These are phyloP conservation scores for Tachypleus tridentatus DNA, from an alignment of 1,140 invertebrate genomes.

Conservation along the genomic window DNA sequence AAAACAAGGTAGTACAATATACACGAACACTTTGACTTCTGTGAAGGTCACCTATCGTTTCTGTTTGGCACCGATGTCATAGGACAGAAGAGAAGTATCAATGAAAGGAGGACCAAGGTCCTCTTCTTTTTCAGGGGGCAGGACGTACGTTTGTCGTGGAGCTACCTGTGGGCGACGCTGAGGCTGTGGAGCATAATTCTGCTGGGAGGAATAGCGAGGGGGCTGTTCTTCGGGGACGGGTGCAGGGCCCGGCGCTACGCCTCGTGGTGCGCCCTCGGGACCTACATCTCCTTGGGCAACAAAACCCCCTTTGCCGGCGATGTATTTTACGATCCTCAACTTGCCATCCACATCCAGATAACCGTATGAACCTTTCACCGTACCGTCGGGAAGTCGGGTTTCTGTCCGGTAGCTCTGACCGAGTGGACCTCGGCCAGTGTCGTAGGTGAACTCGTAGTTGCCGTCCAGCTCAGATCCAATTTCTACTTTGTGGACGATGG, in stretches of 20 bases:
- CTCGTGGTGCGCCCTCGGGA: slow-evolving; percentile 13
- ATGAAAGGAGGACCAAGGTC: slow-evolving; percentile 14
- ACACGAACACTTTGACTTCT: too few species aligned
- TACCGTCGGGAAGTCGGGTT: slow-evolving; percentile 25
- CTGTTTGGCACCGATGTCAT: slow-evolving; percentile 17
- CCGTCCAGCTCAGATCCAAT: slow-evolving; percentile 17
- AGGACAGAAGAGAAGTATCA: slow-evolving; percentile 15
- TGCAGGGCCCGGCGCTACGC: slow-evolving; percentile 7
- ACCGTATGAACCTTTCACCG: slow-evolving; percentile 45
- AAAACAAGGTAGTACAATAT: too few species aligned
- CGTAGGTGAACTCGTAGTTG: slow-evolving; percentile 23
- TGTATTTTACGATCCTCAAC: slow-evolving; percentile 46
- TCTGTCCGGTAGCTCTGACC: slow-evolving; percentile 23
- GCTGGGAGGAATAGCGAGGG: not conserved
- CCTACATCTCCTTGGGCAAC: slow-evolving; percentile 36
- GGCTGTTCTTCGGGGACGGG: slow-evolving; percentile 2
- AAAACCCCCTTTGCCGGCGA: slow-evolving; percentile 50
- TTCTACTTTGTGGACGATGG: slow-evolving; percentile 20
- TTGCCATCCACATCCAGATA: slow-evolving; percentile 42
- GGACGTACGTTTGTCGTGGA: not conserved
- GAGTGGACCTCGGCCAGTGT: slow-evolving; percentile 16
- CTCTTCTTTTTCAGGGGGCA: not conserved
- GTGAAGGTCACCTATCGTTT: slow-evolving; percentile 6
- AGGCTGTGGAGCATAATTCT: not conserved
- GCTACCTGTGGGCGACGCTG: too few species aligned